Percentiles rank a stretch among this genome's conserved stretches.
Conservation (phyloP, 2,888 invertebrate species). For the Eupsilia transversa region DNA sequence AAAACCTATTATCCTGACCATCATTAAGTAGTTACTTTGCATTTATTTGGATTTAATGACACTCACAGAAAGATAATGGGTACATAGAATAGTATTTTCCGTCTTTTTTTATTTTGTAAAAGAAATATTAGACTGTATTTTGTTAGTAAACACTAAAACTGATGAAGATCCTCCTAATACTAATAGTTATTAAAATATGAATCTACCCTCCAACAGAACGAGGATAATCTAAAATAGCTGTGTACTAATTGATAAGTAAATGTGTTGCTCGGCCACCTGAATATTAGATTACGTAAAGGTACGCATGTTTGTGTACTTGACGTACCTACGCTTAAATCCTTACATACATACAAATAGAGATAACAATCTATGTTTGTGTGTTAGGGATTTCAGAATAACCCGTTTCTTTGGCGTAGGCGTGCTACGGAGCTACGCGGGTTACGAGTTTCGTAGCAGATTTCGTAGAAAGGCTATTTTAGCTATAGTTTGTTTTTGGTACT, state of each 20-base stretch:
- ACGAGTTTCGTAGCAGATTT: slow-evolving; percentile 29
- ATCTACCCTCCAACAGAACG: background rate
- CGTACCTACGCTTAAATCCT: slow-evolving; percentile 24
- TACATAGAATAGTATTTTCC: background rate
- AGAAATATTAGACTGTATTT: too few species aligned
- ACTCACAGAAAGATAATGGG: background rate
- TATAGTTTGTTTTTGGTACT: background rate
- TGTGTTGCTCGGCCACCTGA: slow-evolving; percentile 28
- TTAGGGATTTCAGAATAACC: slow-evolving; percentile 23
- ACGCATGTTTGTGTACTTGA: slow-evolving; percentile 27
- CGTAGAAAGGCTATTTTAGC: background rate
- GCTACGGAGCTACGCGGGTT: slow-evolving; percentile 51
- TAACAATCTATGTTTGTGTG: slow-evolving; percentile 24
- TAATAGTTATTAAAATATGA: background rate
- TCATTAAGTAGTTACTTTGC: too few species aligned
- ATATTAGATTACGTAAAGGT: slow-evolving; percentile 35
- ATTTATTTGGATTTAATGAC: background rate
- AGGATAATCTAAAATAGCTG: background rate
- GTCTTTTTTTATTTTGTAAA: too few species aligned
- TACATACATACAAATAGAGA: slow-evolving; percentile 25
- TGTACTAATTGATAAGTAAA: slow-evolving; percentile 23
- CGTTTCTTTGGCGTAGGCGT: slow-evolving; percentile 41
- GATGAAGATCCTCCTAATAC: background rate
- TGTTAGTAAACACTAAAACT: background rate
- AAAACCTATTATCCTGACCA: background rate